phyloP scores from a whole-genome alignment of 1,140 invertebrate genomes.

The Aphelenchoides fujianensis region DNA sequence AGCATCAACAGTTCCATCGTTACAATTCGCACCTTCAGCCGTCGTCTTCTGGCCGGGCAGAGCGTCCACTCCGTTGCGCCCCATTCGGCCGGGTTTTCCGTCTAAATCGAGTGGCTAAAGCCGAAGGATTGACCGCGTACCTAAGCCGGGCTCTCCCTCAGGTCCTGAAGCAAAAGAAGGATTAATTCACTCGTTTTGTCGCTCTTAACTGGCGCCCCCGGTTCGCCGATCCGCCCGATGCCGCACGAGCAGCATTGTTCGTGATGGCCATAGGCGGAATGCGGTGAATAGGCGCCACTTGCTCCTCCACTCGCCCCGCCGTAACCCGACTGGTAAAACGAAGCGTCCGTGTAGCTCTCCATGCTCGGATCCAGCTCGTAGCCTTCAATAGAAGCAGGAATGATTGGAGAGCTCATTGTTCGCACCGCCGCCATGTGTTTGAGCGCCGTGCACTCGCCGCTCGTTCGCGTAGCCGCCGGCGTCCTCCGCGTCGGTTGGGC shows the following conservation, averaged over 20 bases:
- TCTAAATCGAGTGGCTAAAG: background rate
- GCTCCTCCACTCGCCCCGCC: background rate
- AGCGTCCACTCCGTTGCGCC: background rate
- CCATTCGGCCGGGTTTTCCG: background rate
- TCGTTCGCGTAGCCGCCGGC: background rate
- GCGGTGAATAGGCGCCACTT: too few relatives aligned
- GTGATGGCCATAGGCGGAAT: too few relatives aligned
- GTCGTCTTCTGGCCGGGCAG: background rate
- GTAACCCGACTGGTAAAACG: background rate
- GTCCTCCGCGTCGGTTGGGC: background rate
- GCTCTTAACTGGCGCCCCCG: background rate
- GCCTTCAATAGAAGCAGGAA: background rate
- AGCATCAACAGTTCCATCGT: background rate
- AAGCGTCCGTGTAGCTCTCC: background rate
- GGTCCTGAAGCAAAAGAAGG: background rate
- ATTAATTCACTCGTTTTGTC: background rate
- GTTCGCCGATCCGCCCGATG: background rate
- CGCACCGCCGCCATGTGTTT: background rate
- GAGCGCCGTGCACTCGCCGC: background rate
- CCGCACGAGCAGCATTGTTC: slow-evolving; percentile 5
- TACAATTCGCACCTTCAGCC: background rate
- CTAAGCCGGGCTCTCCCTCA: background rate
- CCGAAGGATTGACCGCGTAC: background rate
- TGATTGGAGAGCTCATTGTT: background rate
- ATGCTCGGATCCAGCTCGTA: background rate